Percentiles rank a stretch among this genome's conserved stretches.
These are phyloP conservation scores for Platysteira castanea DNA, from an alignment of 2,113 vertebrate genomes.

Conservation along the genomic window DNA sequence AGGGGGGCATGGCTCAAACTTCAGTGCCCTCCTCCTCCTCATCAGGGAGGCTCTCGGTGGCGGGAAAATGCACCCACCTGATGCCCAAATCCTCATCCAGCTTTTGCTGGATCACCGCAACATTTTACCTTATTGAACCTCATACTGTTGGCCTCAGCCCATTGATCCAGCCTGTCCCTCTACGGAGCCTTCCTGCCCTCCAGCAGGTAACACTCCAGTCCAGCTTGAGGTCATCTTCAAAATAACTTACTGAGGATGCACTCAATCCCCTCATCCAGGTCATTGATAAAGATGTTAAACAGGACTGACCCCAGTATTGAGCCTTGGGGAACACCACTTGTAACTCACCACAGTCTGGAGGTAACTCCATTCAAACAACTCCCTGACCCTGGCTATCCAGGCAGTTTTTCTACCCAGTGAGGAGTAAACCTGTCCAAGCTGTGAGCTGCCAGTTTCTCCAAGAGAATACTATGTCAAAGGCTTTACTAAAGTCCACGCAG, in stretches of 20 bases:
- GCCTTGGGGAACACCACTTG: neutral
- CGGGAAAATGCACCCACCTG: no score
- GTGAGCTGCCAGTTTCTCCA: neutral
- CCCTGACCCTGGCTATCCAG: neutral
- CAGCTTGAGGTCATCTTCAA: neutral
- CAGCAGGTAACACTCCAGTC: neutral
- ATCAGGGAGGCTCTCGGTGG: no score
- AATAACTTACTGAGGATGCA: neutral
- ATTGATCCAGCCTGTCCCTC: neutral
- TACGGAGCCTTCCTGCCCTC: neutral
- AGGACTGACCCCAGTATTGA: neutral
- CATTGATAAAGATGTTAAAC: neutral
- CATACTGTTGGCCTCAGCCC: neutral
- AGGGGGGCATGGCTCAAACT: no score
- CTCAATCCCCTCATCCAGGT: neutral
- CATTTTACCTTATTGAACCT: neutral
- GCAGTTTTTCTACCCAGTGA: rapidly evolving
- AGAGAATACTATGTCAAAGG: neutral
- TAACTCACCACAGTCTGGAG: no score
- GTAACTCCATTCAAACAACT: neutral
- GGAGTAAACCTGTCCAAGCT: neutral
- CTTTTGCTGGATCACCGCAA: no score
- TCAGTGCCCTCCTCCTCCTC: no score
- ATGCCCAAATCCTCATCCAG: no score
- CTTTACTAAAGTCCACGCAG: neutral